Base-by-base conservation (phyloP, 2,888 invertebrate species). In the Leptodirus hochenwartii region DNA sequence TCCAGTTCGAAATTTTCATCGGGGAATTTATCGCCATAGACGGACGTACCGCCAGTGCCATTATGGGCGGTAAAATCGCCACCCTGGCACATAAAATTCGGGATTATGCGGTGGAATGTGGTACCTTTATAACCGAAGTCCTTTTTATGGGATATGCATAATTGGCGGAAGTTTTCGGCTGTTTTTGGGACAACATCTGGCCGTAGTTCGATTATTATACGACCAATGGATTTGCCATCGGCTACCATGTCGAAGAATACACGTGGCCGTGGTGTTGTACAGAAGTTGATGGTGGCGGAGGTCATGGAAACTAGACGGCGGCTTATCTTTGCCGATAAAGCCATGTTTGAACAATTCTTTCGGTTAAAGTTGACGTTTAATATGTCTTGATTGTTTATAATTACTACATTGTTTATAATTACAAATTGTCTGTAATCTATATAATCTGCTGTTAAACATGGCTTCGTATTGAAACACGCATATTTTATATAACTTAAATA, bases 81-180 rank as follows among this genome's bases (percentile, higher is more conserved):
- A 32, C 87, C 90, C 65, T 93, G 91, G 61, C 88, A 82, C 91
- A 93, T 93, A 66, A 93, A 93, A 61, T 87, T 85, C 43, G 91
- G 91, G 58, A 93, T 93, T 48, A 93, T 81, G 46, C 93, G 79
- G 59, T 93, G 91, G 73, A 91, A 93, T 46, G 73, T 80, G 55
- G 84, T 85, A 44, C 78, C 79, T 61, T 85, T 85, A 69, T 80
- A 93, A 29, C 91, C 91, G 51, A 84, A 84, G 37, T 90, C 90
- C 56, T 82, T 84, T 56, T 91, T 91, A 33, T 88, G 90, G 30
- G 93, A 93, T n/a, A n/a, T 95, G 62, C 95, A 96, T 30, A 96
- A 66, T 13, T 88, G 81, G 37, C 93, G 78, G 78, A 96, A 96
- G 60, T 96, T 96, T 58, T 93, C 90, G 37, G 84, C 81, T 2